Evolutionary conservation across 2,888 invertebrate species (phyloP), one percentile per base, ranked within the genome.

Genomic region (Stenchaetothrips biformis): DNA sequence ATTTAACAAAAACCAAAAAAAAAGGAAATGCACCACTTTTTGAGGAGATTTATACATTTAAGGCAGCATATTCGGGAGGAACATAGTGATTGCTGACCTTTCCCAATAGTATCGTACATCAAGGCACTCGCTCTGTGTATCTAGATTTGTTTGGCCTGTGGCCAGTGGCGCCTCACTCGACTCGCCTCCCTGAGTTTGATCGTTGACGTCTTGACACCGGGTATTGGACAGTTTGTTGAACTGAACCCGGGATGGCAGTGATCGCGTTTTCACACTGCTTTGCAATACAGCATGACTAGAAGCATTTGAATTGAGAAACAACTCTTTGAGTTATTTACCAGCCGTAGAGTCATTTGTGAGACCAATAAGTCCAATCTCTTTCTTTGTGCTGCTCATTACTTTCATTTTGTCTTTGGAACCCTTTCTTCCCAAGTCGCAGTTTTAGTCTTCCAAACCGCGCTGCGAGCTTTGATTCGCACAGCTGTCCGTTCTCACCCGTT

Each of bases 401-500:
- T 9, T 53, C 16, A 18, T 18, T 53, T 18, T 9, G 8, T 53
- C 13, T 53, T 53, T 53, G 6, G 13, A 18, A 18, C 18, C 21
- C 25, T 74, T 25, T 21, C 67, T 25, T 74, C 67, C 25, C 67
- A 74, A 9, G 25, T 25, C 25, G 25, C 67, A 74, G 67, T 74
- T 74, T 74, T 74, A 25, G 67, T 74, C 67, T 74, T 74, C 67
- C 67, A 74, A 74, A 25, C 21, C 67, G 67, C 67, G 25, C 67
- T 74, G 11, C 67, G 67, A 74, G 25, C 67, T 25, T 8, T 25
- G 67, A 11, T 74, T 74, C 67, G 67, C 25, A 13, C 13, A 13
- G 59, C 59, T 59, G 13, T 59, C 59, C 59, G 67, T 25, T 25
- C 67, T 25, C 67, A 21, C 25, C 67, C 11, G 67, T 21, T 74